phyloP scores from a whole-genome alignment of 2,888 invertebrate species.

The Drosophila testacea region DNA sequence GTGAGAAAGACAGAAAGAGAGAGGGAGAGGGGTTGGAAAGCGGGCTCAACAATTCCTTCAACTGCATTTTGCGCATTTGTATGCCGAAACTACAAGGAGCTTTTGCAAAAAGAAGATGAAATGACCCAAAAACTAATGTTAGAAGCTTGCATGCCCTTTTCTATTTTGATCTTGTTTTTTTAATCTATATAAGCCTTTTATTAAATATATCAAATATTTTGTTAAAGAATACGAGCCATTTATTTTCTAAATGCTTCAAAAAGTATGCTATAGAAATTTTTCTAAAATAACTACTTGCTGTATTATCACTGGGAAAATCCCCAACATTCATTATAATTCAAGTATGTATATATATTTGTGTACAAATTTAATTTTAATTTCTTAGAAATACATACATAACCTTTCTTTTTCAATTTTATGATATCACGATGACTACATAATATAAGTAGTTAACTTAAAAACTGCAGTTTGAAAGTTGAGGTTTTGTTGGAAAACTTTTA shows the following conservation, averaged over 20 bases:
- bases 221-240: background rate
- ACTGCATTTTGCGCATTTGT: conserved; percentile 74
- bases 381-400: too few species aligned
- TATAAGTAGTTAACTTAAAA: too few species aligned
- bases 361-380: too few species aligned
- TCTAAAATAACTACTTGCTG: background rate
- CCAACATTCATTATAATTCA: too few species aligned
- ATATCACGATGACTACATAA: too few species aligned
- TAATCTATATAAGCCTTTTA: too few species aligned
- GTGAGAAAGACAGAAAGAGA: background rate
- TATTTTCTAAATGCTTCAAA: background rate
- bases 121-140: background rate
- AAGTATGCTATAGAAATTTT: conserved; percentile 1
- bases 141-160: background rate
- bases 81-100: conserved; percentile 55
- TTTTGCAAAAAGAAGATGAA: background rate
- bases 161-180: too few species aligned
- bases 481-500: too few species aligned
- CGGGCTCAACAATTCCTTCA: conserved; percentile 24
- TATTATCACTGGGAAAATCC: background rate
- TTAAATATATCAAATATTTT: too few species aligned
- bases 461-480: too few species aligned
- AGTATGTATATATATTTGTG: too few species aligned
- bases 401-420: too few species aligned
- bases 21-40: background rate